Conservation (phyloP, 2,113 vertebrate genomes). For the Sinocyclocheilus maitianheensis region DNA sequence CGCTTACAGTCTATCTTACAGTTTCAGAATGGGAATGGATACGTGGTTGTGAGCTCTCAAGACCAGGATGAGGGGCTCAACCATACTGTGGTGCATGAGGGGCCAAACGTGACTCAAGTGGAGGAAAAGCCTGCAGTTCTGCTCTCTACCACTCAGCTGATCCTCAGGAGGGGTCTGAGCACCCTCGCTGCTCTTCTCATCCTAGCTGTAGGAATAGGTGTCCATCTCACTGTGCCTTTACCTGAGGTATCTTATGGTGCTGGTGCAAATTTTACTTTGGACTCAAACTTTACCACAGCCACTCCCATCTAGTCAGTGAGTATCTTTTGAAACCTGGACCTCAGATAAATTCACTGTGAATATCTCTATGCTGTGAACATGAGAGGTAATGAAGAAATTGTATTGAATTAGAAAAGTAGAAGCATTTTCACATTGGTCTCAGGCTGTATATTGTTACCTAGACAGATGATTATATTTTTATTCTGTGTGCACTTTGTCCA, state of each 20-base stretch:
- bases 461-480: background rate
- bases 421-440: background rate
- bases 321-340: slow-evolving; percentile 10
- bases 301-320: background rate
- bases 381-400: background rate
- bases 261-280: slow-evolving; percentile 56
- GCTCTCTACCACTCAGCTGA: slow-evolving; percentile 70
- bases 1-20: background rate
- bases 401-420: background rate
- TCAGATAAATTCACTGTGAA: background rate
- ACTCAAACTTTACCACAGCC: slow-evolving; percentile 60
- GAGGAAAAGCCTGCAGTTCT: background rate
- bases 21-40: slow-evolving; percentile 61
- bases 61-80: slow-evolving; percentile 15
- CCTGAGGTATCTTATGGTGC: slow-evolving; percentile 49
- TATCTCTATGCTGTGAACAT: background rate
- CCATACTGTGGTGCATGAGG: slow-evolving; percentile 10
- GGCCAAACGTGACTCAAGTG: slow-evolving; percentile 5
- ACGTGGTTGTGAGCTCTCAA: slow-evolving; percentile 46
- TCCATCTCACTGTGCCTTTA: slow-evolving; percentile 65
- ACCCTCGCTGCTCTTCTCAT: slow-evolving; percentile 60
- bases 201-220: slow-evolving; percentile 61
- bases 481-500: background rate
- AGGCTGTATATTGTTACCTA: slow-evolving; percentile 5
- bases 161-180: slow-evolving; percentile 70